Conservation (phyloP, 2,888 invertebrate genomes). For the Hedya salicella region DNA sequence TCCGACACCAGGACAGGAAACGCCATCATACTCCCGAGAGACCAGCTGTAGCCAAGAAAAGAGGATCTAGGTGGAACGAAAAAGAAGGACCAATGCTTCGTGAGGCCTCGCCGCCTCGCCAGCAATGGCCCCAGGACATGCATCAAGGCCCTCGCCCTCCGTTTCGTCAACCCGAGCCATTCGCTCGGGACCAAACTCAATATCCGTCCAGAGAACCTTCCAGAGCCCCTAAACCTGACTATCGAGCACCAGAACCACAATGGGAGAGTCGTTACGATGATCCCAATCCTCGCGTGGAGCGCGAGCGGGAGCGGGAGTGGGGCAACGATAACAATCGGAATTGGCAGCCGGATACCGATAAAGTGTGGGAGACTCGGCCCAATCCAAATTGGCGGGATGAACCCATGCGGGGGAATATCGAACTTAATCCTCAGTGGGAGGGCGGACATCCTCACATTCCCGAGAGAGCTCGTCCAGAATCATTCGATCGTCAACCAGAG, state of each 20-base stretch:
- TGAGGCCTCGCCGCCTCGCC: background rate
- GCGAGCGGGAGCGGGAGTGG: conserved; percentile 5
- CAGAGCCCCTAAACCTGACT: background rate
- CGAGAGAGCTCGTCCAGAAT: conserved; percentile 4
- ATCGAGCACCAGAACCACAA: background rate
- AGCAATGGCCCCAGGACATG: conserved; percentile 13
- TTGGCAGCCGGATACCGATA: conserved; percentile 15
- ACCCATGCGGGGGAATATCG: conserved; percentile 7
- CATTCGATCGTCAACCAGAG: conserved; percentile 6
- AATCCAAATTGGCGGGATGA: conserved; percentile 15
- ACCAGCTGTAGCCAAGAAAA: background rate
- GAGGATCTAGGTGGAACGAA: conserved; percentile 7
- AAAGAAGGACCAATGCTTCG: background rate
- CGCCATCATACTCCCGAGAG: conserved; percentile 28
- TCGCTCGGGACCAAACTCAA: conserved; percentile 5
- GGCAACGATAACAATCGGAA: background rate
- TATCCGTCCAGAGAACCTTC: conserved; percentile 5
- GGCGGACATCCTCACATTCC: background rate
- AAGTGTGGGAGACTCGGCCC: conserved; percentile 12
- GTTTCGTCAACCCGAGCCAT: conserved; percentile 4
- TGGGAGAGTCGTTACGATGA: conserved; percentile 27
- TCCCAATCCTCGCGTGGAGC: background rate
- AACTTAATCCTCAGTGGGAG: conserved; percentile 22
- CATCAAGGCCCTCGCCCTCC: conserved; percentile 11
- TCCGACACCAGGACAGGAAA: conserved; percentile 12